Percentiles rank a stretch among this genome's conserved stretches.
These are phyloP conservation scores for Eucera pruinosa DNA, from an alignment of 2,888 invertebrate genomes.

Conservation along the genomic window DNA sequence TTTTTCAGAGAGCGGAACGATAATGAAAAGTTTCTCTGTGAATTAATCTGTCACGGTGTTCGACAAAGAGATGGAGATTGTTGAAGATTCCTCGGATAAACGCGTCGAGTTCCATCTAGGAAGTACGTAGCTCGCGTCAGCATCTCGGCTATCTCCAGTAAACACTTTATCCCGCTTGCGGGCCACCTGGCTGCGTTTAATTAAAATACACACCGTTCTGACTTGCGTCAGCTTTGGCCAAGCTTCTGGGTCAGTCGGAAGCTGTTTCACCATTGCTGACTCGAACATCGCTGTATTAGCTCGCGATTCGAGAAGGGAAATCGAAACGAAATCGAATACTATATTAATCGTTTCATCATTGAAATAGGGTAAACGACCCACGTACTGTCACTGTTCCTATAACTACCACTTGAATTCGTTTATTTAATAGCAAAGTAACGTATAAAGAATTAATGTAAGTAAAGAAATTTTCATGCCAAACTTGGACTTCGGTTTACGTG, in stretches of 20 bases:
- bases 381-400: too few species aligned
- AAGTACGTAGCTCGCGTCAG: neutral
- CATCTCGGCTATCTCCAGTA: neutral
- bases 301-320: neutral
- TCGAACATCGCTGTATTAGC: neutral
- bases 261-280: neutral
- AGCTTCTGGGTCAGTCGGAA: neutral
- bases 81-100: neutral
- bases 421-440: too few species aligned
- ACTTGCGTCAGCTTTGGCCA: neutral
- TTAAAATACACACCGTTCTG: neutral
- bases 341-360: too few species aligned
- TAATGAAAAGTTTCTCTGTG: neutral
- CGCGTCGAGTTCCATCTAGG: neutral
- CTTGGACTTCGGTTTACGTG: too few species aligned
- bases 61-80: neutral
- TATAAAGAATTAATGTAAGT: too few species aligned
- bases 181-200: neutral
- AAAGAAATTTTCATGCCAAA: too few species aligned
- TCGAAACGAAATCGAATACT: too few species aligned
- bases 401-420: too few species aligned
- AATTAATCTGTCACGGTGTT: neutral
- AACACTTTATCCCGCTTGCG: neutral
- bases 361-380: too few species aligned
- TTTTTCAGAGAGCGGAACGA: neutral